These are phyloP conservation scores for Drosophila orena DNA, from an alignment of 1,140 invertebrate genomes.

Conservation along the genomic window DNA sequence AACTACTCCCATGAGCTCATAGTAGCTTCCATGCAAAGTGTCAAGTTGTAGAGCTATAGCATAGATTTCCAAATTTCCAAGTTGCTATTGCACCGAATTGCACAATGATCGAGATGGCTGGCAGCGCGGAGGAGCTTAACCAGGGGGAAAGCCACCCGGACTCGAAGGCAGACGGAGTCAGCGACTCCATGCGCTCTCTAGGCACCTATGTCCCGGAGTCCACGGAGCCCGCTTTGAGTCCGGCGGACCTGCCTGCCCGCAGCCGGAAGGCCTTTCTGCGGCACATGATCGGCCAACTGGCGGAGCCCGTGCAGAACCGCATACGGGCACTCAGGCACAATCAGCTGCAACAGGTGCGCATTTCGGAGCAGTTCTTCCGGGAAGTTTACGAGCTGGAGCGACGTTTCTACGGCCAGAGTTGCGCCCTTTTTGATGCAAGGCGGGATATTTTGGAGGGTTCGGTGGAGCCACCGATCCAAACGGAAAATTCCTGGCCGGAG, in stretches of 20 bases:
- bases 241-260: slow-evolving; percentile 52
- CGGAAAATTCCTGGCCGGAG: slow-evolving; percentile 91
- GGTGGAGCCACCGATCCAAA: slow-evolving; percentile 93
- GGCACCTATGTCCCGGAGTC: background rate
- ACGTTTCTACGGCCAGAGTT: slow-evolving; percentile 94
- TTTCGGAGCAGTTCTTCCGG: slow-evolving; percentile 97
- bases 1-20: background rate
- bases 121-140: background rate
- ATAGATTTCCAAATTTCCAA: background rate
- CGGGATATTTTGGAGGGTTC: slow-evolving; percentile 91
- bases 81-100: background rate
- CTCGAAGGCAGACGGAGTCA: background rate
- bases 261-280: slow-evolving; percentile 61
- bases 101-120: background rate
- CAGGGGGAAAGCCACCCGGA: background rate
- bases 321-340: slow-evolving; percentile 96
- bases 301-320: slow-evolving; percentile 91
- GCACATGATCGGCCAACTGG: slow-evolving; percentile 86
- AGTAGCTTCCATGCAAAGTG: background rate
- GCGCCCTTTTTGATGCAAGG: slow-evolving; percentile 92
- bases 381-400: slow-evolving; percentile 97
- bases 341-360: slow-evolving; percentile 93
- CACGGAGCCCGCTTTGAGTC: slow-evolving; percentile 21
- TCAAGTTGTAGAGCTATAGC: background rate
- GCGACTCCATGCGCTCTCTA: slow-evolving; percentile 10